Evolutionary conservation across 2,113 vertebrate genomes (phyloP).

Genomic region (Clupea harengus): DNA sequence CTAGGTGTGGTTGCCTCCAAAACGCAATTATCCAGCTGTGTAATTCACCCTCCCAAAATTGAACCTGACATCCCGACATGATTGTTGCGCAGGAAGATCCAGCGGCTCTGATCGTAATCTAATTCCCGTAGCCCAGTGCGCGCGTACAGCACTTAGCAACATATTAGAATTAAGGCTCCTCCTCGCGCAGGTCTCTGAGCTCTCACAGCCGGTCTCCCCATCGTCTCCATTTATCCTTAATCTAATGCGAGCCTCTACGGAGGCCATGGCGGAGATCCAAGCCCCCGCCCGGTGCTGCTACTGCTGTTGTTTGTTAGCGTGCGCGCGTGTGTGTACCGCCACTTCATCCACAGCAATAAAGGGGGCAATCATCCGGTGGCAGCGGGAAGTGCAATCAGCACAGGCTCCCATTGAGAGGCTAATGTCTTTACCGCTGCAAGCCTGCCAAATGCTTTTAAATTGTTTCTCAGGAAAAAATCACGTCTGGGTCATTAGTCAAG

Average conservation of each 20-base stretch:
- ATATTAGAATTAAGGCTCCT: neutral
- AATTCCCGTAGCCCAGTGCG: neutral
- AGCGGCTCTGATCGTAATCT: neutral
- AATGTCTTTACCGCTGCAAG: slow-evolving; percentile 50
- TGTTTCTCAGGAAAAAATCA: slow-evolving; percentile 34
- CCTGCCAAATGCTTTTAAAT: slow-evolving; percentile 51
- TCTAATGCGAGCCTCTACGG: neutral
- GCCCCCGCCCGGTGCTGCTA: neutral
- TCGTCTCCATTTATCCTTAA: neutral
- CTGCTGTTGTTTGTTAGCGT: neutral
- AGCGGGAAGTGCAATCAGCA: slow-evolving; percentile 40
- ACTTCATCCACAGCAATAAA: slow-evolving; percentile 42
- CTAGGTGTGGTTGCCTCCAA: neutral
- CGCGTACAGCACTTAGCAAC: neutral
- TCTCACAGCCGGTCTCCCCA: neutral
- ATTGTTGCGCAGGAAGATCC: neutral
- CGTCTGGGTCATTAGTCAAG: slow-evolving; percentile 45
- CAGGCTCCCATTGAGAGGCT: slow-evolving; percentile 46
- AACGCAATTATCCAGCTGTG: neutral
- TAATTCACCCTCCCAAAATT: neutral
- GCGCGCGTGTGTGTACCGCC: neutral
- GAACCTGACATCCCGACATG: neutral
- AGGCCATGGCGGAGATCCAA: neutral
- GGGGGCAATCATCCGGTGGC: slow-evolving; percentile 46
- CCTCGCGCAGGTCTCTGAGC: neutral